These are phyloP conservation scores for Cryptocheilus praepositus DNA, from an alignment of 2,888 invertebrate species.

Conservation along the genomic window DNA sequence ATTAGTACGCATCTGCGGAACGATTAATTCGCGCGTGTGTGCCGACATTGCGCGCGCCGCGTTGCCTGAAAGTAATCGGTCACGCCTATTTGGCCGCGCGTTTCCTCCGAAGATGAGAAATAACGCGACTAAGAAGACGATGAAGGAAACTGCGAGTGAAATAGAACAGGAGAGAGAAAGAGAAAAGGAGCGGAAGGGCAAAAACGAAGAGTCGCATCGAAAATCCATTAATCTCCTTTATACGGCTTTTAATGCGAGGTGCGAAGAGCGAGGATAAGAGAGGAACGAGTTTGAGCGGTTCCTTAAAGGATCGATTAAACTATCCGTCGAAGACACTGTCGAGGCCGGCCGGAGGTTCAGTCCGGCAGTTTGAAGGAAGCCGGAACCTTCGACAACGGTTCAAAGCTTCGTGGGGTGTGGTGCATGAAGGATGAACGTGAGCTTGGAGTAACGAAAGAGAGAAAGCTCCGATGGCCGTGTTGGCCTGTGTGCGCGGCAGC, in stretches of 20 bases:
- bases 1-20: too few species aligned
- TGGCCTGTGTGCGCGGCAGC: constrained; percentile 8
- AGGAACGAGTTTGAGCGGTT: constrained; percentile 28
- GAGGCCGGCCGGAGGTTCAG: constrained; percentile 25
- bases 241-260: constrained; percentile 20
- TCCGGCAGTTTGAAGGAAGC: constrained; percentile 42
- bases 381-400: constrained; percentile 49
- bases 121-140: constrained; percentile 12
- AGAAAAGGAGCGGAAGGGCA: constrained; percentile 17
- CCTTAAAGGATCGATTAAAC: constrained; percentile 39
- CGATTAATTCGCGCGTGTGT: too few species aligned
- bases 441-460: constrained; percentile 48
- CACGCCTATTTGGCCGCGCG: constrained; percentile 12
- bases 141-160: constrained; percentile 9
- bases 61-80: not conserved
- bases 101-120: constrained; percentile 14
- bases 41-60: not conserved
- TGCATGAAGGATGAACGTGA: constrained; percentile 47
- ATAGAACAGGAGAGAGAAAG: constrained; percentile 22
- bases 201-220: constrained; percentile 1
- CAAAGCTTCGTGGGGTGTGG: constrained; percentile 53
- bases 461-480: constrained; percentile 32
- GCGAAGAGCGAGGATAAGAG: constrained; percentile 9
- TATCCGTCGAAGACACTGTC: constrained; percentile 32
- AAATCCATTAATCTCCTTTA: constrained; percentile 6